Base-by-base conservation (phyloP, 2,888 invertebrate genomes). In the Dicyrtomina minuta region DNA sequence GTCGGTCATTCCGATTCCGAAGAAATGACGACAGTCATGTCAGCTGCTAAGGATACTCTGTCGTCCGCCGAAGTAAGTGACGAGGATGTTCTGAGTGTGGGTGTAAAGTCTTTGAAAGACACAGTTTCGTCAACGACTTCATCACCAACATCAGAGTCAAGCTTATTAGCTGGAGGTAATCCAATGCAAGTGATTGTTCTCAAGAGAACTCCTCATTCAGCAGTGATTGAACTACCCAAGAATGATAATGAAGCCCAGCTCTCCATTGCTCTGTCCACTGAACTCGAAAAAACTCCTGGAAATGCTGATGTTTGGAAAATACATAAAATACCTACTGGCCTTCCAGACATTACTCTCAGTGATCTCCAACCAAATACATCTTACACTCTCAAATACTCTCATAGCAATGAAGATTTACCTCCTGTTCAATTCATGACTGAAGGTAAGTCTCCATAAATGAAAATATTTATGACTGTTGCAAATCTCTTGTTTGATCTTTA, bases 311-410 rank as follows among this genome's bases (percentile, higher is more conserved):
- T 73, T 46, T 77, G 77, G 77, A 77, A 76, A 51, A 71, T 73
- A 53, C 77, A 77, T 49, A 70, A 60, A 56, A 76, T 77, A 27
- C 77, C 77, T 26, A 67, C 74, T 20, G 73, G 75, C 24, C 70
- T 77, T 27, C 72, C 74, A 12, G 71, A 73, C 67, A 70, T 77
- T n/a, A 74, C 74, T 12, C 71, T 77, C 10, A 71, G 74, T 39
- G 76, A 76, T 60, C 70, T 77, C 8, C 69, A 66, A 22, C 71
- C 75, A 12, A 75, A 72, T 33, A 77, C 75, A 15, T 76, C 75
- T 0, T 77, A 77, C 69, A 76, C 77, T 1, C 72, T 77, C 49
- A 77, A 76, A 62, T 77, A 76, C 51, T 71, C 77, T 20, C 65
- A 68, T 20, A 72, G 70, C 46, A 73, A 71, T 26, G 70, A 75